Conservation (phyloP, 1,140 invertebrate species). For the Cotesia vestalis region DNA sequence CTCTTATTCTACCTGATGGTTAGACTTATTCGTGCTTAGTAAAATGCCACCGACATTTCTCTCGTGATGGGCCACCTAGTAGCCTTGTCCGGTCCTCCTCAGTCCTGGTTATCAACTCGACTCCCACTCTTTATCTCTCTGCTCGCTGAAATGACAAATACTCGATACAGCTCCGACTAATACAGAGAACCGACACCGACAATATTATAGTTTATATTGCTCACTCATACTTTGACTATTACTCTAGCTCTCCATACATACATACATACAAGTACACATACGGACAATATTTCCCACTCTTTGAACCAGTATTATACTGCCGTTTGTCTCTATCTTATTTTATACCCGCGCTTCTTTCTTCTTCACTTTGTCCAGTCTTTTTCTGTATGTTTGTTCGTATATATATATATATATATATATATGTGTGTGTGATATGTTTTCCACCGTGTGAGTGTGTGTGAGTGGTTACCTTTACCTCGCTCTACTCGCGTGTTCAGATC, state of each 20-base stretch:
- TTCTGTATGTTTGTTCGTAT: background rate
- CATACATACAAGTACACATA: background rate
- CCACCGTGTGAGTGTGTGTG: background rate
- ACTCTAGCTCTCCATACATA: slow-evolving; percentile 1
- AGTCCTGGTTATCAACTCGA: background rate
- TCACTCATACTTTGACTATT: slow-evolving; percentile 40
- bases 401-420: too few species aligned
- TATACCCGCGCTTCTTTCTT: slow-evolving; percentile 17
- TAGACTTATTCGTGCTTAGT: too few species aligned
- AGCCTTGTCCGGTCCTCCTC: background rate
- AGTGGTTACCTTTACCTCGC: slow-evolving; percentile 48
- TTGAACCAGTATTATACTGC: background rate
- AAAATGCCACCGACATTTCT: too few species aligned
- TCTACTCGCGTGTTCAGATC: slow-evolving; percentile 46
- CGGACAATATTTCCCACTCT: slow-evolving; percentile 3
- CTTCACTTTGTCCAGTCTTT: slow-evolving; percentile 29
- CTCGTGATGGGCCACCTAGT: too few species aligned
- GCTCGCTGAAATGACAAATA: slow-evolving; percentile 11
- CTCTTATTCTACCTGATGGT: too few species aligned
- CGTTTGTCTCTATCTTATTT: slow-evolving; percentile 33
- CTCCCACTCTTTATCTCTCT: too few species aligned
- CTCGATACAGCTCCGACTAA: too few species aligned
- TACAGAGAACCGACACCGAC: background rate
- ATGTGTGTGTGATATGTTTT: slow-evolving; percentile 3
- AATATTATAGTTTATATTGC: slow-evolving; percentile 33